Percentiles rank a stretch among this genome's conserved stretches.
These are phyloP conservation scores for Platorchestia sp. DNA, from an alignment of 1,140 invertebrate genomes.

Conservation along the genomic window DNA sequence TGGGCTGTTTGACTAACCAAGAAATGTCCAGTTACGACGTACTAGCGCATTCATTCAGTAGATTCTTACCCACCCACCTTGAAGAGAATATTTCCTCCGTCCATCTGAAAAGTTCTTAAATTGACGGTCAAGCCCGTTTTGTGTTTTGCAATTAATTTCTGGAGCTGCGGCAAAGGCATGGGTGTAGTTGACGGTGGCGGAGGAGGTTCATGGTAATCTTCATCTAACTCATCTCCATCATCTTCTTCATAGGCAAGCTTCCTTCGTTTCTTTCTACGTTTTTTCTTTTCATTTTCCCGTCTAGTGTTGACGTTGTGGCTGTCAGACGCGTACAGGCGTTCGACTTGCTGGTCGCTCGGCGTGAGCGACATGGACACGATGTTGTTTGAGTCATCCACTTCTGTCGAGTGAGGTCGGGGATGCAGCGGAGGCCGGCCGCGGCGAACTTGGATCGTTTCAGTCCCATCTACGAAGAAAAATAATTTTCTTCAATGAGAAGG, in stretches of 20 bases:
- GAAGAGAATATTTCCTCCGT: constrained; percentile 62
- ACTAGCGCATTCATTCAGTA: no score
- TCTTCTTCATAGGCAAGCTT: constrained; percentile 36
- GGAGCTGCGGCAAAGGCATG: constrained; percentile 57
- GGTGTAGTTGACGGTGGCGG: constrained; percentile 49
- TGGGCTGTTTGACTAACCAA: no score
- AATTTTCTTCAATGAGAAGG: neutral
- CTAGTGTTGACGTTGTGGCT: neutral
- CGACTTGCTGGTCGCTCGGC: neutral
- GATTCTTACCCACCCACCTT: constrained; percentile 52
- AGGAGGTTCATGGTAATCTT: neutral
- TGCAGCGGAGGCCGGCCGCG: constrained; percentile 42
- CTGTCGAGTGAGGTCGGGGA: neutral
- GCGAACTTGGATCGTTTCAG: constrained; percentile 35
- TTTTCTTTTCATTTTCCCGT: neutral
- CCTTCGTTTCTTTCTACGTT: neutral
- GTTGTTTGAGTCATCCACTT: neutral
- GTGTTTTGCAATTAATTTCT: constrained; percentile 59
- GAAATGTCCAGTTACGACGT: no score
- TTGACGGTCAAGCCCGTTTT: constrained; percentile 60
- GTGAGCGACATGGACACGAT: constrained; percentile 34
- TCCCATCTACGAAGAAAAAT: neutral
- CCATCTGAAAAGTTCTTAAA: constrained; percentile 59
- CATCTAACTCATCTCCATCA: neutral
- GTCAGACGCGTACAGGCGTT: neutral